These are phyloP conservation scores for Agapostemon virescens DNA, from an alignment of 2,888 invertebrate species.

Conservation along the genomic window DNA sequence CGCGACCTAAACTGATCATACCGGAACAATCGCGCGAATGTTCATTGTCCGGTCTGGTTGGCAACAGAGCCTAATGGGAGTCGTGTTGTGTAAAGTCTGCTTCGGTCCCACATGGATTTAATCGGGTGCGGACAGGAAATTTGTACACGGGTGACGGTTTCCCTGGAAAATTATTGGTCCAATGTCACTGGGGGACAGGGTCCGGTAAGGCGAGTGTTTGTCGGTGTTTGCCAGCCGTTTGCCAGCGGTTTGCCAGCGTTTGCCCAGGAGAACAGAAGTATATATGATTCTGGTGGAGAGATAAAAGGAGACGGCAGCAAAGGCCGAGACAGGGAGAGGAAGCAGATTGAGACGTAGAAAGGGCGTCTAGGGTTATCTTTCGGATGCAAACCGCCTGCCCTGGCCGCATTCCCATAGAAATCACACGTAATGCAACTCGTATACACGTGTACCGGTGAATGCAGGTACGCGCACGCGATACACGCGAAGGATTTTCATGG, in stretches of 20 bases:
- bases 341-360: slow-evolving; percentile 23
- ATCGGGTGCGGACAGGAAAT: slow-evolving; percentile 20
- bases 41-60: neutral
- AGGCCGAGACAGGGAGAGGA: slow-evolving; percentile 17
- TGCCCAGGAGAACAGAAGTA: neutral
- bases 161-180: slow-evolving; percentile 38
- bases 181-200: slow-evolving; percentile 11
- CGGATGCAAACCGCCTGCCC: slow-evolving; percentile 63
- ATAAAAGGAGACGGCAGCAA: neutral
- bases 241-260: neutral
- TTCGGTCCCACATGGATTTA: slow-evolving; percentile 46
- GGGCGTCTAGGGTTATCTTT: slow-evolving; percentile 69
- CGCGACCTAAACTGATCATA: neutral
- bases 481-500: slow-evolving; percentile 49
- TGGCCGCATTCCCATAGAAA: slow-evolving; percentile 72
- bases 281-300: neutral
- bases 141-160: slow-evolving; percentile 33
- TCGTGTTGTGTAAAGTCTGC: slow-evolving; percentile 43
- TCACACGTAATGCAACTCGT: slow-evolving; percentile 68
- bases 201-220: slow-evolving; percentile 1
- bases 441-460: slow-evolving; percentile 63
- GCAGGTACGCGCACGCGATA: slow-evolving; percentile 55
- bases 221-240: neutral
- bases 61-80: slow-evolving; percentile 35
- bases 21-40: neutral